A percentile compares a stretch with the other conserved stretches of the same genome.
Conservation (phyloP, 2,113 vertebrate genomes). For the Colaptes auratus region DNA sequence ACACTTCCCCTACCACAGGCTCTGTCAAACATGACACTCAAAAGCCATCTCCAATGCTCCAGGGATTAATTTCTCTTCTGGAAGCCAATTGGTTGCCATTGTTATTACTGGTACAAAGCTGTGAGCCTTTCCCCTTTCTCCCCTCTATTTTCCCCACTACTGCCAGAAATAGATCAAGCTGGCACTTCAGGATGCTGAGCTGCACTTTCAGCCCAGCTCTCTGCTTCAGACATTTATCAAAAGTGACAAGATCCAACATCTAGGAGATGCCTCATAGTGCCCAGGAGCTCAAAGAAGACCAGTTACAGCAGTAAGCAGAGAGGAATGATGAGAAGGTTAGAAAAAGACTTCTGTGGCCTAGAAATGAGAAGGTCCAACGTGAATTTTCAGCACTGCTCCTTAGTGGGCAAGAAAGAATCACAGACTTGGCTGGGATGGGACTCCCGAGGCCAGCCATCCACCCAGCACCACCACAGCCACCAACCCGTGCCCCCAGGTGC, state of each 20-base stretch:
- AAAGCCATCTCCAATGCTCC: background rate
- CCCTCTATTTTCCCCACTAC: no score
- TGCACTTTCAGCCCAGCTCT: constrained; percentile 46
- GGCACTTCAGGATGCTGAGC: constrained; percentile 50
- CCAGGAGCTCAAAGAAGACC: constrained; percentile 26
- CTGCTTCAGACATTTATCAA: constrained; percentile 37
- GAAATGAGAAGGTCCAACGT: background rate
- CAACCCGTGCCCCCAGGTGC: no score
- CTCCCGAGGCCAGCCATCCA: no score
- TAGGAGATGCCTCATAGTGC: constrained; percentile 24
- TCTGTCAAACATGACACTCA: background rate
- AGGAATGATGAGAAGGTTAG: background rate
- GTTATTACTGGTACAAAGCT: background rate
- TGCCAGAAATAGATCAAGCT: constrained; percentile 54
- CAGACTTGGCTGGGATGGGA: no score
- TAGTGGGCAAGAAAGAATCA: background rate
- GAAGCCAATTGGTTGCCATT: background rate
- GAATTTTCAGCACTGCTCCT: background rate
- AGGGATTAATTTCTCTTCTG: constrained; percentile 38
- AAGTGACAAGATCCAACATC: constrained; percentile 50
- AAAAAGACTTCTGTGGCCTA: background rate
- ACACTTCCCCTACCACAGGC: background rate
- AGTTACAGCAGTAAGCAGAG: background rate
- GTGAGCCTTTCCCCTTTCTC: background rate
- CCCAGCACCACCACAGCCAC: no score